These are phyloP conservation scores for Pantherophis alleghaniensis DNA, from an alignment of 2,797 vertebrate genomes.

Conservation along the genomic window DNA sequence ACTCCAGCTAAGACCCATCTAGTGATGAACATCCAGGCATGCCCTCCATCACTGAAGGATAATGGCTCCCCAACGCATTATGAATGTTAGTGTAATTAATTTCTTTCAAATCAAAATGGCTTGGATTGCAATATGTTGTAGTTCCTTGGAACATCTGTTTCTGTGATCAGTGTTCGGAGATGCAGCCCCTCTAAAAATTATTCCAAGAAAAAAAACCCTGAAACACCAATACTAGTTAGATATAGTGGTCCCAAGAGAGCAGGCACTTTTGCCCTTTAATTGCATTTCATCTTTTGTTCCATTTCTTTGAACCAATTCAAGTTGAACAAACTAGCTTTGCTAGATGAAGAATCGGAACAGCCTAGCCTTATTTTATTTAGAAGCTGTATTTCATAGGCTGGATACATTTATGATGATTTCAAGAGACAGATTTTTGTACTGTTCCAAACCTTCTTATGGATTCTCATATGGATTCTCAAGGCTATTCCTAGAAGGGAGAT, in stretches of 20 bases:
- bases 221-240: constrained; percentile 27
- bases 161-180: neutral
- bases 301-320: constrained; percentile 31
- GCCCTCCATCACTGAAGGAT: neutral
- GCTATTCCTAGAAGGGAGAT: neutral
- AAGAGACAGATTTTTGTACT: neutral
- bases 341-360: neutral
- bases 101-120: neutral
- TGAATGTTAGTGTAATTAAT: neutral
- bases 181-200: neutral
- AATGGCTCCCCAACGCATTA: neutral
- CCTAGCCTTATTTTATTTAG: constrained; percentile 48
- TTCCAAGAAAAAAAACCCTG: constrained; percentile 32
- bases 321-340: constrained; percentile 5
- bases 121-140: neutral
- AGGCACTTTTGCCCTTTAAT: constrained; percentile 35
- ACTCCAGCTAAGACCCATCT: neutral
- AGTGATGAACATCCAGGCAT: neutral
- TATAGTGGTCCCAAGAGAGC: constrained; percentile 7
- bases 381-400: neutral
- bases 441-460: neutral
- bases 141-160: neutral
- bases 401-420: neutral
- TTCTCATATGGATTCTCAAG: neutral
- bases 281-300: constrained; percentile 26